Base-by-base conservation (phyloP, 2,797 vertebrate genomes). In the Betta splendens region DNA sequence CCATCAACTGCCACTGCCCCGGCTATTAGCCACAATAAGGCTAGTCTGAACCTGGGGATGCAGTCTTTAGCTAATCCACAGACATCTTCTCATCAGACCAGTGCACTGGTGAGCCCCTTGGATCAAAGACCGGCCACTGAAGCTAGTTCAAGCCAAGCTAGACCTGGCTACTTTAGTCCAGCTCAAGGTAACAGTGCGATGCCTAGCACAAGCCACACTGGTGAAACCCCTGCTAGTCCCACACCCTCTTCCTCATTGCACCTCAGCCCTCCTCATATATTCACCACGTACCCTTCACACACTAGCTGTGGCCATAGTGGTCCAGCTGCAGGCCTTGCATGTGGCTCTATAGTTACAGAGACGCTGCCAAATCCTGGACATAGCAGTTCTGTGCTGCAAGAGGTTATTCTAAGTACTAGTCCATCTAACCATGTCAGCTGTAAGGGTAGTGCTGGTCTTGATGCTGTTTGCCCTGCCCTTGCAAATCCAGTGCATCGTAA, bases 111-210 rank as follows among this genome's bases (percentile, higher is more conserved):
- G 32, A 80, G 46, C 17, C 47, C 55, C 16, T 43, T 18, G 7
- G 23, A 23, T 67, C 58, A 39, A 45, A 63, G 50, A 51, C 20
- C 48, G 52, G 21, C 68, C 49, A 22, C 33, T 54, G 62, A 51
- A 8, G 36, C 53, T 40, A 39, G 43, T 58, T 42, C 8, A 2
- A 48, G 28, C 45, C 32, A 29, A 17, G 15, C 23, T 17, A 59
- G 29, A 42, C 32, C 42, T 33, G 33, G 44, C 33, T 51, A 43
- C 37, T 43, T 28, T 36, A 28, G 57, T 56, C 64, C 67, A 35
- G 49, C 57, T 84, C 79, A 80, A 61, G 79, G 68, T 54, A 36
- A 66, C 58, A 40, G 43, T 47, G 56, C 29, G 2, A 59, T 55
- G 56, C 70, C 45, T 51, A 51, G 62, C 36, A 38, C 21, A 15